These are phyloP conservation scores for Heliconius charithonia DNA, from an alignment of 2,888 invertebrate genomes.

Conservation along the genomic window DNA sequence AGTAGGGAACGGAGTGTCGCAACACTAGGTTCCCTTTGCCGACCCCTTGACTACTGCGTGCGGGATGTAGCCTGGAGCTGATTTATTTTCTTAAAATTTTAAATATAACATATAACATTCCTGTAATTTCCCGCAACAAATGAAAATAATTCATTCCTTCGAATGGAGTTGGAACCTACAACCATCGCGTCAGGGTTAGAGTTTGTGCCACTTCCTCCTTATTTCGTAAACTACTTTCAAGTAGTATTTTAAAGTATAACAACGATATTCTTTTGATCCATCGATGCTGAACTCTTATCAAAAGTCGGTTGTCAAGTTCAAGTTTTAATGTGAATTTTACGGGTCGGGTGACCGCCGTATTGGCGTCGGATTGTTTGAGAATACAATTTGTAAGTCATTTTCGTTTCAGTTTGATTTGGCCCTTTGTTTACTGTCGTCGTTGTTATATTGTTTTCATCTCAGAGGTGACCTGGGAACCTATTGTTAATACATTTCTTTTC, in stretches of 20 bases:
- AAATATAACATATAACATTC: too few relatives aligned
- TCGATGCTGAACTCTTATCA: slow-evolving; percentile 48
- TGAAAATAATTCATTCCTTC: too few relatives aligned
- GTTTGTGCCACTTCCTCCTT: neutral
- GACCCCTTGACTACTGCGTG: too few relatives aligned
- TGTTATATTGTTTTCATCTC: slow-evolving; percentile 31
- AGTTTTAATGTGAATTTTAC: slow-evolving; percentile 44
- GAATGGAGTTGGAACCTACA: too few relatives aligned
- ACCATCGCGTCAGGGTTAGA: too few relatives aligned
- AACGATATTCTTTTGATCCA: slow-evolving; percentile 24
- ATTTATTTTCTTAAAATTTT: too few relatives aligned
- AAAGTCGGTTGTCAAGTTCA: slow-evolving; percentile 36
- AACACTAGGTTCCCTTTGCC: too few relatives aligned
- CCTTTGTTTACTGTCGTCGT: slow-evolving; percentile 47
- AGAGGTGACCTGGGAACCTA: too few relatives aligned
- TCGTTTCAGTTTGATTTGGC: slow-evolving; percentile 50
- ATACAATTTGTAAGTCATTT: slow-evolving; percentile 53
- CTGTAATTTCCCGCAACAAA: too few relatives aligned
- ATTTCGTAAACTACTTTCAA: neutral
- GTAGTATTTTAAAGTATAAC: neutral
- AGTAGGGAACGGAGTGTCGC: too few relatives aligned
- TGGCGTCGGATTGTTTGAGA: slow-evolving; percentile 48
- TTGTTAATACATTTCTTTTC: too few relatives aligned
- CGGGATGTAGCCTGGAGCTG: too few relatives aligned
- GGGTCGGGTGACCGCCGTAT: slow-evolving; percentile 47